Evolutionary conservation across 2,113 vertebrate genomes (phyloP).

Genomic region (Leiothrix lutea): DNA sequence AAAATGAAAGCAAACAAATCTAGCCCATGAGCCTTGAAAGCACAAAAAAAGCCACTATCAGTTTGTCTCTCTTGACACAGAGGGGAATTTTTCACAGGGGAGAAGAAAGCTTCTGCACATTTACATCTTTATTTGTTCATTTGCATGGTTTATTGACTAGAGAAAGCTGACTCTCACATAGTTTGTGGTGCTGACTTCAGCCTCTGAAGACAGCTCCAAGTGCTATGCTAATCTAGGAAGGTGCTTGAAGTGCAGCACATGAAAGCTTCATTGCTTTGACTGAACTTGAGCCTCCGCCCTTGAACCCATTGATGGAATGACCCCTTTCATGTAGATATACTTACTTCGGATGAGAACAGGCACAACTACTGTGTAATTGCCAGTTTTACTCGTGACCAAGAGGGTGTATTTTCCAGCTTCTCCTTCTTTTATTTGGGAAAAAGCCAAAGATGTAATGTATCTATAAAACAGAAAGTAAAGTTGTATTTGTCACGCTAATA

Average conservation of each 20-base stretch:
- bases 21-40: accelerated
- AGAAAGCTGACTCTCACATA: neutral
- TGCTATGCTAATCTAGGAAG: neutral
- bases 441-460: constrained; percentile 48
- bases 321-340: neutral
- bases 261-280: neutral
- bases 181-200: neutral
- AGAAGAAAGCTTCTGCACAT: neutral
- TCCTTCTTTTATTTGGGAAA: constrained; percentile 67
- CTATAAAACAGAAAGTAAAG: constrained; percentile 65
- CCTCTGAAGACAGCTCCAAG: neutral
- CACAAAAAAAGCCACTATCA: neutral
- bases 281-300: neutral
- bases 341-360: constrained; percentile 75
- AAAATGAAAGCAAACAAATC: neutral
- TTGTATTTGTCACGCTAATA: neutral
- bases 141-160: neutral
- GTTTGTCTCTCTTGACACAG: neutral
- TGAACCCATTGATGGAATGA: neutral
- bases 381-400: constrained; percentile 50
- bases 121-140: constrained; percentile 10
- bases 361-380: constrained; percentile 70
- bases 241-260: neutral
- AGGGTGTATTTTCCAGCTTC: constrained; percentile 79
- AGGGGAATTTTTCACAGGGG: neutral